phyloP scores from a whole-genome alignment of 2,888 invertebrate species.

The Andrena fulva region DNA sequence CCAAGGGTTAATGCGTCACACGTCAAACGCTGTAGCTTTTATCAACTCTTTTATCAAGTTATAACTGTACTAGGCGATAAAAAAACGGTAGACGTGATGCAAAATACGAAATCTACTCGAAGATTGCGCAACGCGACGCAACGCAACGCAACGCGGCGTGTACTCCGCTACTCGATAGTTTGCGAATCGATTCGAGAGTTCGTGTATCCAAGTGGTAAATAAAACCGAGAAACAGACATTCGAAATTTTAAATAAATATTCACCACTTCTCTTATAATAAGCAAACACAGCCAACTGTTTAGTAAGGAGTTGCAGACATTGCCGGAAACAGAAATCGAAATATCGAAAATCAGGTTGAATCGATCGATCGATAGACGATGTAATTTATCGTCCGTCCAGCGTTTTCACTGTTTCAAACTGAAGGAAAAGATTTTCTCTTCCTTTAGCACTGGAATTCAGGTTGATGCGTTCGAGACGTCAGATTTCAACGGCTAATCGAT shows the following conservation, averaged over 20 bases:
- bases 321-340: too few species aligned
- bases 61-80: background rate
- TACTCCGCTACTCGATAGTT: background rate
- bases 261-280: background rate
- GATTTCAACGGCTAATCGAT: constrained; percentile 15
- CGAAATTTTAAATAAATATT: constrained; percentile 1
- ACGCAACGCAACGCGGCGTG: background rate
- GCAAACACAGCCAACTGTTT: background rate
- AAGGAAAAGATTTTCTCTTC: background rate
- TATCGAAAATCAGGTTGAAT: background rate
- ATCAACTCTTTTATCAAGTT: background rate
- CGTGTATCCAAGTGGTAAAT: background rate
- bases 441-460: background rate
- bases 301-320: background rate
- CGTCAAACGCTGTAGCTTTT: background rate
- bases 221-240: background rate
- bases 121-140: constrained; percentile 2
- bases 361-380: too few species aligned
- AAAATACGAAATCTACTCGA: background rate
- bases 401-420: too few species aligned
- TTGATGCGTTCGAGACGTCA: background rate
- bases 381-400: too few species aligned
- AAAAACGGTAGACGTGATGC: background rate
- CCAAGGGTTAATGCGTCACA: constrained; percentile 3
- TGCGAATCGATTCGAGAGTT: background rate